Percentiles rank a stretch among this genome's conserved stretches.
phyloP scores from a whole-genome alignment of 2,888 invertebrate genomes.

The Cryptocephalus moraei region DNA sequence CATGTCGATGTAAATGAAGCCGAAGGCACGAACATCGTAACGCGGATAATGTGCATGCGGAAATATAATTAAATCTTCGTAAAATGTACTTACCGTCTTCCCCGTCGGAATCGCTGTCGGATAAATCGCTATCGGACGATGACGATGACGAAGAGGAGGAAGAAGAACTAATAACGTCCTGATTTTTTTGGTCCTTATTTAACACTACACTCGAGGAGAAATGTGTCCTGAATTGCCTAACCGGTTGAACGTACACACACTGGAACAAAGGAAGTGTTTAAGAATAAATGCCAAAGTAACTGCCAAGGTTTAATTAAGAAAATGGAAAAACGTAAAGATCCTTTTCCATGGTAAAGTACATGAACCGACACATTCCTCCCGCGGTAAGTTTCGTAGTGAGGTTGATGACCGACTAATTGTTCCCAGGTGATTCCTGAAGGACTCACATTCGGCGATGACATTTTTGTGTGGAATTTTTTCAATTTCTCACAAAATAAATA shows the following conservation, averaged over 20 bases:
- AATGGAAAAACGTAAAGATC: no score
- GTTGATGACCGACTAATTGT: no score
- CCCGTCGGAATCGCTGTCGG: slow-evolving; percentile 27
- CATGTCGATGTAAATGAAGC: background rate
- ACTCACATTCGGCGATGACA: no score
- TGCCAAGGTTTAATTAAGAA: background rate
- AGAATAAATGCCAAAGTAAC: background rate
- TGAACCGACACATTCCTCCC: no score
- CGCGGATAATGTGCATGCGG: background rate
- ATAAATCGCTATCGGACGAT: slow-evolving; percentile 25
- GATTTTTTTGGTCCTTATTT: slow-evolving; percentile 7
- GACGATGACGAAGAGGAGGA: slow-evolving; percentile 14
- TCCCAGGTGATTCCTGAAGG: no score
- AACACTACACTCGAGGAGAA: slow-evolving; percentile 22
- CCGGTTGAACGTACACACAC: slow-evolving; percentile 22
- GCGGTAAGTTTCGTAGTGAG: no score
- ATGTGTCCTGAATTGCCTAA: slow-evolving; percentile 26
- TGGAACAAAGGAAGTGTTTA: slow-evolving; percentile 16
- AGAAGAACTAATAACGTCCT: no score
- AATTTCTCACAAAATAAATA: no score
- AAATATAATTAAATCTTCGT: background rate
- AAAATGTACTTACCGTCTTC: slow-evolving; percentile 30
- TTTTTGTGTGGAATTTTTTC: no score
- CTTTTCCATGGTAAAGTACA: no score
- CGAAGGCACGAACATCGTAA: background rate